Base-by-base conservation (phyloP, 1,140 invertebrate genomes). In the Platyscapa corneri region DNA sequence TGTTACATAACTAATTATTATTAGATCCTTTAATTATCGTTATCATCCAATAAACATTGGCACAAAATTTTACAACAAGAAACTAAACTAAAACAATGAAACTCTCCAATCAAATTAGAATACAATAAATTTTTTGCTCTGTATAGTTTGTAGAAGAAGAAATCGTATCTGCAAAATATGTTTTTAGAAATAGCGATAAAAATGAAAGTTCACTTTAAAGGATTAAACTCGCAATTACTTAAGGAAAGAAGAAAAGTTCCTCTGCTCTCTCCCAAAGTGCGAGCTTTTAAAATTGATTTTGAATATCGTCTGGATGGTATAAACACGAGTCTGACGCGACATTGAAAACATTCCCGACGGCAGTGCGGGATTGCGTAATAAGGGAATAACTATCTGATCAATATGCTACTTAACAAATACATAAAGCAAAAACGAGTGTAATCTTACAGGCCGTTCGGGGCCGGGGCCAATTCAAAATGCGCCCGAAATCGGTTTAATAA, bases 401-500 rank as follows among this genome's bases (percentile, higher is more conserved):
- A 82, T 82, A 27, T 27, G 42, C 65, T 53, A 46, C 30, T 82
- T 32, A 37, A 53, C 39, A 32, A 70, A 82, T 46, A 20, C n/a
- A 49, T 34, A 34, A 74, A 82, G 39, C 30, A 34, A 49, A 0
- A 80, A 67, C 5, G 64, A 64, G 7, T n/a, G 23, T n/a, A n/a
- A 46, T 46, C 42, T 46, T 46, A 46, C 23, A 37, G 16, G 2
- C 56, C 30, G 16, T 81, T 39, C 23, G 20, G 8, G 64, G n/a
- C n/a, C n/a, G n/a, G n/a, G n/a, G 12, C 30, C 14, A 14, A 60
- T 10, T 14, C 34, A n/a, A 32, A 46, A 67, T 34, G 20, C 12
- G 18, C 42, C 65, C 14, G 60, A 56, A 74, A 81, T 85, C 27
- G 37, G 67, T 53, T 81, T 75, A 85, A 80, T 74, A 85, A 81